These are phyloP conservation scores for Elysia crispata DNA, from an alignment of 2,888 invertebrate genomes.

Conservation along the genomic window DNA sequence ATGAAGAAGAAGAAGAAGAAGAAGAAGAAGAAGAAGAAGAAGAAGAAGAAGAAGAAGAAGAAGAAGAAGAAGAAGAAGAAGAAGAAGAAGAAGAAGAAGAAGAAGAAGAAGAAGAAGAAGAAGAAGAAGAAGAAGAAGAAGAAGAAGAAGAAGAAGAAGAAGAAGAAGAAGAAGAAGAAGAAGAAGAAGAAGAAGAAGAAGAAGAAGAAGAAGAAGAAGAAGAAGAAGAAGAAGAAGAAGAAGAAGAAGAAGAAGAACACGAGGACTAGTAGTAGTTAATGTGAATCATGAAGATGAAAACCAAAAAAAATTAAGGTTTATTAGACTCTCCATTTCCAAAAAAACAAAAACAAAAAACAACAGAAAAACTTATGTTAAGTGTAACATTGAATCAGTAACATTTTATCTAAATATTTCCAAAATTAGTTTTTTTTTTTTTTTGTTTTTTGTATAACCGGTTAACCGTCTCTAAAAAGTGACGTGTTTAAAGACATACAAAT, in stretches of 20 bases:
- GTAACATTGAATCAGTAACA: too few species aligned
- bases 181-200: conserved; percentile 33
- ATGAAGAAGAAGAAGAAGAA: conserved; percentile 13
- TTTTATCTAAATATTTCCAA: too few species aligned
- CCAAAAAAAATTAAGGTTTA: too few species aligned
- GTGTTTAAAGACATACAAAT: too few species aligned
- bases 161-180: conserved; percentile 31
- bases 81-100: conserved; percentile 21
- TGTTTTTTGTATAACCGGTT: too few species aligned
- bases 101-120: conserved; percentile 35
- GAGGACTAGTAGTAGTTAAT: too few species aligned
- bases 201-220: conserved; percentile 27
- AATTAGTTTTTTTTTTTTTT: too few species aligned
- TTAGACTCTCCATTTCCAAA: too few species aligned
- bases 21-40: conserved; percentile 11
- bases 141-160: conserved; percentile 20
- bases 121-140: conserved; percentile 34
- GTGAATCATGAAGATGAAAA: too few species aligned
- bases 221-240: conserved; percentile 18
- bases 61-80: background rate
- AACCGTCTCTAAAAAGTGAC: too few species aligned
- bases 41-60: background rate
- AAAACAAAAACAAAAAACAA: too few species aligned
- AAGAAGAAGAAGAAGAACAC: conserved; percentile 22
- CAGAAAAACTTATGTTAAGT: too few species aligned